Conservation (phyloP, 2,113 vertebrate genomes). For the Tenebrosternarchus preto region DNA sequence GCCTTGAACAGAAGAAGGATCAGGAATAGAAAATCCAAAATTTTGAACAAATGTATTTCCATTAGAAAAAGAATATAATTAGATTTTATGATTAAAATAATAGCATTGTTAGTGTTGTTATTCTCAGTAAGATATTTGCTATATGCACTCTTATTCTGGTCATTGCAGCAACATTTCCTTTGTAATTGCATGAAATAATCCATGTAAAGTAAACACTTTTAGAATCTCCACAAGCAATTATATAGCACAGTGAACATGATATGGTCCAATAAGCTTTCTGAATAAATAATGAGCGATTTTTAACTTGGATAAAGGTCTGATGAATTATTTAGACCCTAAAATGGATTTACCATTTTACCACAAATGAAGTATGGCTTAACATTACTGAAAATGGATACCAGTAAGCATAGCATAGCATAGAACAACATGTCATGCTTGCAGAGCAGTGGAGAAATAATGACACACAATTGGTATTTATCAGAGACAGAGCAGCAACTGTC, state of each 20-base stretch:
- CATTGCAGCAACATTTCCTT: not conserved
- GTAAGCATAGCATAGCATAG: slow-evolving; percentile 3
- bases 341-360: slow-evolving; percentile 60
- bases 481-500: not conserved
- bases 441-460: not conserved
- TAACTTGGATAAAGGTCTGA: slow-evolving; percentile 53
- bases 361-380: slow-evolving; percentile 52
- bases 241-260: slow-evolving; percentile 29
- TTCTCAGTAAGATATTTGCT: no score
- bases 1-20: no score
- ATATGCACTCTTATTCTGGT: not conserved
- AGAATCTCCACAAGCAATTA: slow-evolving; percentile 47
- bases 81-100: no score
- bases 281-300: slow-evolving; percentile 62
- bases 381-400: slow-evolving; percentile 45
- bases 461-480: not conserved
- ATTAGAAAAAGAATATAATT: no score
- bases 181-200: slow-evolving; percentile 8
- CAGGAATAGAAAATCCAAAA: no score
- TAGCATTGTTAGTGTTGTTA: no score
- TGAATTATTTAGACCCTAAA: slow-evolving; percentile 70
- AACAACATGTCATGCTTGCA: not conserved
- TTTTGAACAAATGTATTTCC: no score
- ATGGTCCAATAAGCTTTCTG: slow-evolving; percentile 55
- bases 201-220: slow-evolving; percentile 41